Evolutionary conservation across 2,888 invertebrate genomes (phyloP).

Genomic region (Melolontha melolontha): DNA sequence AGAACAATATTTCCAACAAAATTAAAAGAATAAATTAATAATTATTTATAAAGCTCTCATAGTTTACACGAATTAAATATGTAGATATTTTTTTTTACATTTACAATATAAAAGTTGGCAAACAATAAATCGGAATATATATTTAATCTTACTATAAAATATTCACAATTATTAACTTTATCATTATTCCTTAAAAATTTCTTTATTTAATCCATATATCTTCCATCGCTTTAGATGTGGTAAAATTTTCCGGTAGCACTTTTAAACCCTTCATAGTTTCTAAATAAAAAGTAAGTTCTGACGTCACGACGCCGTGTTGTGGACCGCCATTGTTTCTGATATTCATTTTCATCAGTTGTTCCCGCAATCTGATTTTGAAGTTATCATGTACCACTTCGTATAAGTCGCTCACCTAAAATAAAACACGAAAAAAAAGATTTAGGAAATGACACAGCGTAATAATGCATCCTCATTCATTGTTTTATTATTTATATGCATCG

Average conservation of each 20-base stretch:
- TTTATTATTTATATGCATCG: too few relatives aligned
- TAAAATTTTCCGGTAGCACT: slow-evolving; percentile 79
- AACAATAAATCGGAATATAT: slow-evolving; percentile 43
- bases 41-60: slow-evolving; percentile 33
- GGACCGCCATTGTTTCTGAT: slow-evolving; percentile 97
- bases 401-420: slow-evolving; percentile 60
- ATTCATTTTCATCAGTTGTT: slow-evolving; percentile 86
- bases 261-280: slow-evolving; percentile 86
- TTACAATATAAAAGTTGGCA: slow-evolving; percentile 42
- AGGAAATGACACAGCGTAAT: not conserved
- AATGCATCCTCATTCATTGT: not conserved
- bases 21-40: slow-evolving; percentile 22
- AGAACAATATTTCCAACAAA: not conserved
- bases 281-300: slow-evolving; percentile 90
- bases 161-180: slow-evolving; percentile 41
- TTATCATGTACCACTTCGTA: slow-evolving; percentile 80
- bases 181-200: slow-evolving; percentile 27
- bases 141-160: slow-evolving; percentile 42
- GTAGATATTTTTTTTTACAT: slow-evolving; percentile 25
- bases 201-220: slow-evolving; percentile 83
- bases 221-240: slow-evolving; percentile 82
- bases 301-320: slow-evolving; percentile 94
- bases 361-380: slow-evolving; percentile 88
- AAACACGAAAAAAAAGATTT: slow-evolving; percentile 25
- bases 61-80: slow-evolving; percentile 28